phyloP scores from a whole-genome alignment of 2,797 vertebrate genomes.

The Micrastur ruficollis region DNA sequence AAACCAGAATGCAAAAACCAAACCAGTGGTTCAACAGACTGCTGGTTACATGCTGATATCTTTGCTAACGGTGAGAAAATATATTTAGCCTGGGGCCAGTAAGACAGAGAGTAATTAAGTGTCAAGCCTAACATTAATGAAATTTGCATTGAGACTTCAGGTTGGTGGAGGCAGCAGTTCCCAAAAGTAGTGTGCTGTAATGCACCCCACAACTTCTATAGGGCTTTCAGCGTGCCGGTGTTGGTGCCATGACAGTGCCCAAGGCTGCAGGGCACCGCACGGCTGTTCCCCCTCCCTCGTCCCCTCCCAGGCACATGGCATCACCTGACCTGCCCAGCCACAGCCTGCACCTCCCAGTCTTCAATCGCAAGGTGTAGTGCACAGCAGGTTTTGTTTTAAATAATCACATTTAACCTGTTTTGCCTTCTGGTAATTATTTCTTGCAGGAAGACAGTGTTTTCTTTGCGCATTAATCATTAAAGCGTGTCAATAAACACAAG shows the following conservation, averaged over 20 bases:
- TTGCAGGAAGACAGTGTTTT: not conserved
- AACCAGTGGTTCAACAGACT: not conserved
- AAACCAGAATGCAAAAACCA: not conserved
- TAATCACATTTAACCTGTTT: not conserved
- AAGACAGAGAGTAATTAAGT: not conserved
- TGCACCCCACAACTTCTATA: not conserved
- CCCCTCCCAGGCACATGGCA: fast-evolving
- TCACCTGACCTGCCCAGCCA: fast-evolving
- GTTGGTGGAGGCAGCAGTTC: not conserved
- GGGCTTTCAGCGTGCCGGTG: fast-evolving
- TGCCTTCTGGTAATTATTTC: not conserved
- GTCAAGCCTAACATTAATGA: not conserved
- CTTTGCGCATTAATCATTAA: not conserved
- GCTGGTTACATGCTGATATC: fast-evolving
- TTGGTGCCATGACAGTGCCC: fast-evolving
- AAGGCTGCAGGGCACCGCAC: fast-evolving
- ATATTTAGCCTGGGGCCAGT: not conserved
- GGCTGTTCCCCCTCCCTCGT: fast-evolving
- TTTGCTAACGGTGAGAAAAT: not conserved
- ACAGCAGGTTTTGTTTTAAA: not conserved
- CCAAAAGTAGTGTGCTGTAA: not conserved
- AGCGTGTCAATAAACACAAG: not conserved
- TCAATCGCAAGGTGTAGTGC: not conserved
- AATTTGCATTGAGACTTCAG: not conserved
- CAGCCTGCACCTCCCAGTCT: not conserved